Evolutionary conservation across 64 coral and sea anemone species (phyloP), one percentile per base, ranked within the genome.

Genomic region (Actinia equina): DNA sequence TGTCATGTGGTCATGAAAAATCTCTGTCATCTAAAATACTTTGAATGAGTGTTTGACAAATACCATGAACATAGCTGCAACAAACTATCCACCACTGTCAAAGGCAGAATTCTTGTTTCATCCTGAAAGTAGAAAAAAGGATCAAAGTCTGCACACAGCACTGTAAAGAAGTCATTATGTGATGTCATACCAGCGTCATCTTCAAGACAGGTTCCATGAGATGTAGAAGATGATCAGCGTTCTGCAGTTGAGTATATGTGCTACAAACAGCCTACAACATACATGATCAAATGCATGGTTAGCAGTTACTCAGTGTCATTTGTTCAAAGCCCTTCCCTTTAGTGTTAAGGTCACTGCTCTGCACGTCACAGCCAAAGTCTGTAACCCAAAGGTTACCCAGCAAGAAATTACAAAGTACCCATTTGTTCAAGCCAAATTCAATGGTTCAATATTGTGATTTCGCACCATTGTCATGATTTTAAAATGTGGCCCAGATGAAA

Each of bases 71-170:
- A 18, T 0, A 89, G 7, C 26, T 69, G 59, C 62, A 89, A 59
- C 19, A 89, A 52, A 60, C 88, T 77, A 54, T 59, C 51, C 17
- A n/a, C 88, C 16, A 83, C 62, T 43, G 27, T 77, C 61, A 89
- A 45, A 43, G 88, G 88, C 16, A 89, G 53, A 77, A 89, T 82
- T 84, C 59, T 89, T 5, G 57, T 84, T 12, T 89, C 81, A 20
- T 59, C 4, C 88, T 89, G 63, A 20, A 55, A 83, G 11, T 20
- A 57, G 83, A 18, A 17, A 51, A 57, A n/a, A 67, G 11, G 22
- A 65, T 74, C 25, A 74, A 74, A 27, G 25, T 74, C 2, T 74
- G 69, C 25, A 74, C 26, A n/a, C 19, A 5, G 10, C 15, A 15
- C 12, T 27, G 25, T 13, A 74, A 30, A 3, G n/a, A 69, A n/a